Conservation (phyloP, 2,797 vertebrate genomes). For the Anisognathus igniventris region DNA sequence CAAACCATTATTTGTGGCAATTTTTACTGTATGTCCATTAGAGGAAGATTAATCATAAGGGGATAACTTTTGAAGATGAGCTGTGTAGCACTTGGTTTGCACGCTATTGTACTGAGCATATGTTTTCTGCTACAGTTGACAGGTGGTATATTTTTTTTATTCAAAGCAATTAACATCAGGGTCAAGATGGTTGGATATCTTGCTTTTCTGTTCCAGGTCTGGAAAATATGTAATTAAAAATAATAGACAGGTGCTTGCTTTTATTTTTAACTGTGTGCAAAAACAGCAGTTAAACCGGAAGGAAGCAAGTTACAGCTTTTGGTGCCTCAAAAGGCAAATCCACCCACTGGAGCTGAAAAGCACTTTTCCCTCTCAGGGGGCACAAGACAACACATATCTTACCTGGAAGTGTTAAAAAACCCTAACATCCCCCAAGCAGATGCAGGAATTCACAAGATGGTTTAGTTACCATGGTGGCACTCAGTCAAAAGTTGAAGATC, state of each 20-base stretch:
- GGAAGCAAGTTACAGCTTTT: background rate
- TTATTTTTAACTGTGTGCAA: background rate
- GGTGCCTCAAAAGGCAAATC: background rate
- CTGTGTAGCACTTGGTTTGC: background rate
- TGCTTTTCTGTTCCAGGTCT: background rate
- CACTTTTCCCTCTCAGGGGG: background rate
- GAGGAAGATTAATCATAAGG: background rate
- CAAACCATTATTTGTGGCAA: background rate
- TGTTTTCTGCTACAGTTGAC: background rate
- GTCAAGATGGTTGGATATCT: background rate
- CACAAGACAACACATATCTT: background rate
- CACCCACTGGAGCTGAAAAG: background rate
- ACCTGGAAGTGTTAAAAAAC: background rate
- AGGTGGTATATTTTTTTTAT: background rate
- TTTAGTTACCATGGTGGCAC: background rate
- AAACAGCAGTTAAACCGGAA: background rate
- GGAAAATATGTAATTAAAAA: slow-evolving; percentile 24
- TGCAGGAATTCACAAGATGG: background rate
- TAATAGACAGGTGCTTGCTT: background rate
- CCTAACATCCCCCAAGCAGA: accelerated
- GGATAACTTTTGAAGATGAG: background rate
- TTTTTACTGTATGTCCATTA: background rate
- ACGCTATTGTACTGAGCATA: background rate
- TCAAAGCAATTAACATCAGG: slow-evolving; percentile 32
- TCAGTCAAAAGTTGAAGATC: background rate